Conservation (phyloP, 1,140 invertebrate genomes). For the Caenorhabditis latens region DNA sequence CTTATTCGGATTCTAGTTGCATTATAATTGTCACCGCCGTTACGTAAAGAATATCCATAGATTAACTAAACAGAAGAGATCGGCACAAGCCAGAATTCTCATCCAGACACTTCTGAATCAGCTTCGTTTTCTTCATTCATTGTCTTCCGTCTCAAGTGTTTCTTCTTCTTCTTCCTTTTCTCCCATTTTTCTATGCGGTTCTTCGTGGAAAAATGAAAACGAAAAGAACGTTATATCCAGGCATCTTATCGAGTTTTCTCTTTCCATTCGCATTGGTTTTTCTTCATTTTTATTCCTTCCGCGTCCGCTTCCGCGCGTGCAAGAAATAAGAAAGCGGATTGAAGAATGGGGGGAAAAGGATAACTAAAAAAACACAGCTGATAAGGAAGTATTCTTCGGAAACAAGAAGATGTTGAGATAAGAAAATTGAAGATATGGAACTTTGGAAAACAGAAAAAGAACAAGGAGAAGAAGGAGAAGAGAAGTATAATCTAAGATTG, state of each 20-base stretch:
- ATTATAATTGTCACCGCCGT: constrained; percentile 18
- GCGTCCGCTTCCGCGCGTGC: constrained; percentile 16
- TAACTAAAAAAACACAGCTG: background rate
- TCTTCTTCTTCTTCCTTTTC: background rate
- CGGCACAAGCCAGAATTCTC: background rate
- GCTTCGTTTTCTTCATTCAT: background rate
- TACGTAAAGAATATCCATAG: background rate
- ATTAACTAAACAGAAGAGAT: background rate
- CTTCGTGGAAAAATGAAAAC: constrained; percentile 12
- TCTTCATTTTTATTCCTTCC: constrained; percentile 1
- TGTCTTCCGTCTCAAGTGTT: constrained; percentile 34
- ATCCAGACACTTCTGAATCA: background rate
- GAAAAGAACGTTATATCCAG: constrained; percentile 48
- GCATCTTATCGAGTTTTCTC: constrained; percentile 53
- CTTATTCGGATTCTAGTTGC: too few relatives aligned
- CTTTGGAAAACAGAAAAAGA: background rate
- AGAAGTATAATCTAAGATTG: background rate
- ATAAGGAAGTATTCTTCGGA: constrained; percentile 33
- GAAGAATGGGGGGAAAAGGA: background rate
- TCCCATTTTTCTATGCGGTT: background rate
- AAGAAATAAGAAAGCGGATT: background rate
- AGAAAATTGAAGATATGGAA: background rate
- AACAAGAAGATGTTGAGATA: background rate
- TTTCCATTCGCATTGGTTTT: constrained; percentile 8
- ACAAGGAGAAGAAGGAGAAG: background rate